These are phyloP conservation scores for Leptinotarsa texana DNA, from an alignment of 1,140 invertebrate species.

Conservation along the genomic window DNA sequence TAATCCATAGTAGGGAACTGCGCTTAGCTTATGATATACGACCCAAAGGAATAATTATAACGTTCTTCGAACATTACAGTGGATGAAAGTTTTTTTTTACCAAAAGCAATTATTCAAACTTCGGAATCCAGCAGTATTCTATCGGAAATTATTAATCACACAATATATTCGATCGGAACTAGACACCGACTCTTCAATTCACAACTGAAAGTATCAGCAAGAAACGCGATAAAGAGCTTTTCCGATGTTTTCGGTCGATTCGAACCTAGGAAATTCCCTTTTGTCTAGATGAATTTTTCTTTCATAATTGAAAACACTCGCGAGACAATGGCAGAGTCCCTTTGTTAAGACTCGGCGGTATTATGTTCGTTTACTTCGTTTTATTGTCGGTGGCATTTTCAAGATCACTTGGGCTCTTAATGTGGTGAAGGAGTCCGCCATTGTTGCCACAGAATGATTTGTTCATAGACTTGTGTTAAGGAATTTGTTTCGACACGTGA, in stretches of 20 bases:
- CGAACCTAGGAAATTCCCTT: not conserved
- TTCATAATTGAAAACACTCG: slow-evolving; percentile 5
- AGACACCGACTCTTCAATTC: no score
- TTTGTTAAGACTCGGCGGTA: not conserved
- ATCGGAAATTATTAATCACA: no score
- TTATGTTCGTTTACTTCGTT: slow-evolving; percentile 1
- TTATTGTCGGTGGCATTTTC: not conserved
- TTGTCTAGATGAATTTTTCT: not conserved
- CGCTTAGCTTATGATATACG: no score
- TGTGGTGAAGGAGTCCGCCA: not conserved
- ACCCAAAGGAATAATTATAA: no score
- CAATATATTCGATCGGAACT: no score
- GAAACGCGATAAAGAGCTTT: not conserved
- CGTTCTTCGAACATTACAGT: no score
- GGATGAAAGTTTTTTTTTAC: no score
- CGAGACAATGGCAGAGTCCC: not conserved
- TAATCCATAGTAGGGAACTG: no score
- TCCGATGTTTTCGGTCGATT: not conserved
- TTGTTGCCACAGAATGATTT: not conserved
- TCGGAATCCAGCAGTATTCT: no score
- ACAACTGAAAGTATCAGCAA: not conserved
- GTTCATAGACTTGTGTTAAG: no score
- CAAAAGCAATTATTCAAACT: no score
- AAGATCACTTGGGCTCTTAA: not conserved
- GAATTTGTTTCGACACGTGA: no score